Evolutionary conservation across 2,113 vertebrate species (phyloP).

Genomic region (Sorex araneus): DNA sequence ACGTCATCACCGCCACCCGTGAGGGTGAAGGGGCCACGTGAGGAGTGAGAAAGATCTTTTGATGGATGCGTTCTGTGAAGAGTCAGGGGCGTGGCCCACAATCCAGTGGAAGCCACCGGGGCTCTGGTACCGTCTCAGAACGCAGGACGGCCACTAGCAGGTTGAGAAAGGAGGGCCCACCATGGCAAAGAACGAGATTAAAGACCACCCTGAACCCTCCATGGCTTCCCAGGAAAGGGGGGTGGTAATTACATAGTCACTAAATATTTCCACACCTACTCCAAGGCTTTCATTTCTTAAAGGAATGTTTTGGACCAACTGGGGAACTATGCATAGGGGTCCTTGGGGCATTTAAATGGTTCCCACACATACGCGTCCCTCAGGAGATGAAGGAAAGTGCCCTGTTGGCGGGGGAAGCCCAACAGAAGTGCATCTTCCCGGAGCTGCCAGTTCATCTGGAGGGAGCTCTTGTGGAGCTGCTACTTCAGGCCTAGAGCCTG

Average conservation of each 20-base stretch:
- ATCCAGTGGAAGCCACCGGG: not conserved
- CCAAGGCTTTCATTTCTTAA: not conserved
- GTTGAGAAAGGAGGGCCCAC: not conserved
- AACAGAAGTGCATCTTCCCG: not conserved
- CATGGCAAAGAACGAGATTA: not conserved
- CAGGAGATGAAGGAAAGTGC: slow-evolving; percentile 10
- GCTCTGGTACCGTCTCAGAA: not conserved
- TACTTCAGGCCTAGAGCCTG: slow-evolving; percentile 2
- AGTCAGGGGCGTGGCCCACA: not conserved
- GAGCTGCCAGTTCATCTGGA: not conserved
- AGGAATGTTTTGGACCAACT: slow-evolving; percentile 2
- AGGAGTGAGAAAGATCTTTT: not conserved
- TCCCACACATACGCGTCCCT: not conserved
- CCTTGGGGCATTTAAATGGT: slow-evolving; percentile 36
- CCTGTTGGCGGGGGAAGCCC: not conserved
- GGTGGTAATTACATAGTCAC: slow-evolving; percentile 16
- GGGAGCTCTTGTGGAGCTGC: not conserved
- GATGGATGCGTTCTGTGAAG: not conserved
- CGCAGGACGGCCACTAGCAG: not conserved
- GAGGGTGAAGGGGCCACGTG: not conserved
- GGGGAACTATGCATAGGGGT: not conserved
- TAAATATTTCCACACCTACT: slow-evolving; percentile 27
- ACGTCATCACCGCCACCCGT: not conserved
- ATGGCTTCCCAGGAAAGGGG: slow-evolving; percentile 39
- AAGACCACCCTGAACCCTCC: slow-evolving; percentile 39